phyloP scores from a whole-genome alignment of 2,888 invertebrate genomes.

The Conops quadrifasciatus region DNA sequence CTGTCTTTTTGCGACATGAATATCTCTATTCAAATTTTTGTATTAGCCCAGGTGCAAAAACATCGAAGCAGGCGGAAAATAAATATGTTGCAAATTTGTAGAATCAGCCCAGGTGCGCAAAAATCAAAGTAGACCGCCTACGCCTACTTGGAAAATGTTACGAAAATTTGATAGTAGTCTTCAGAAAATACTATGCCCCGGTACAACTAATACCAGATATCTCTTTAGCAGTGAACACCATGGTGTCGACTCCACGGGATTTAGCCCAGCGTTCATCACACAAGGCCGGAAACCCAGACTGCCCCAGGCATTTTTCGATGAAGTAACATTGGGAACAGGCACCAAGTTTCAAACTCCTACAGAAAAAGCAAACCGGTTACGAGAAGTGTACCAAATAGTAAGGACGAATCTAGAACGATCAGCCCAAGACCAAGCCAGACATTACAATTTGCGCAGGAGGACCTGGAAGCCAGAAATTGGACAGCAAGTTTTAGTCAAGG shows the following conservation, averaged over 20 bases:
- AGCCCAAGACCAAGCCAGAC: conserved; percentile 11
- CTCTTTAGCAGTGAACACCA: background rate
- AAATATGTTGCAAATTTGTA: too few relatives aligned
- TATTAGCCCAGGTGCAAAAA: too few relatives aligned
- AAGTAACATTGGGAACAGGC: background rate
- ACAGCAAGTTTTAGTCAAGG: background rate
- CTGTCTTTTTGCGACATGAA: too few relatives aligned
- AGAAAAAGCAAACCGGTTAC: background rate
- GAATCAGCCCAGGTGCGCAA: too few relatives aligned
- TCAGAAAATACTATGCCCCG: too few relatives aligned
- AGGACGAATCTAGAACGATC: conserved; percentile 8
- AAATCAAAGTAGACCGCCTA: too few relatives aligned
- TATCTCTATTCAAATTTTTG: too few relatives aligned
- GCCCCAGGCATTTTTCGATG: conserved; percentile 6
- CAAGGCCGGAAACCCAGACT: conserved; percentile 10
- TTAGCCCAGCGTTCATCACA: conserved; percentile 9
- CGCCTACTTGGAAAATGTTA: too few relatives aligned
- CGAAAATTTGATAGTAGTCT: too few relatives aligned
- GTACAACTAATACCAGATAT: background rate
- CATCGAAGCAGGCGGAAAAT: too few relatives aligned
- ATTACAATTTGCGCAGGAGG: conserved; percentile 21
- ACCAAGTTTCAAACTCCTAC: background rate
- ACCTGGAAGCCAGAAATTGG: conserved; percentile 2
- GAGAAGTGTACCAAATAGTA: too few relatives aligned
- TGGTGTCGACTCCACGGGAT: conserved; percentile 19